Evolutionary conservation across 2,888 invertebrate genomes (phyloP).

Genomic region (Taenaris catops): DNA sequence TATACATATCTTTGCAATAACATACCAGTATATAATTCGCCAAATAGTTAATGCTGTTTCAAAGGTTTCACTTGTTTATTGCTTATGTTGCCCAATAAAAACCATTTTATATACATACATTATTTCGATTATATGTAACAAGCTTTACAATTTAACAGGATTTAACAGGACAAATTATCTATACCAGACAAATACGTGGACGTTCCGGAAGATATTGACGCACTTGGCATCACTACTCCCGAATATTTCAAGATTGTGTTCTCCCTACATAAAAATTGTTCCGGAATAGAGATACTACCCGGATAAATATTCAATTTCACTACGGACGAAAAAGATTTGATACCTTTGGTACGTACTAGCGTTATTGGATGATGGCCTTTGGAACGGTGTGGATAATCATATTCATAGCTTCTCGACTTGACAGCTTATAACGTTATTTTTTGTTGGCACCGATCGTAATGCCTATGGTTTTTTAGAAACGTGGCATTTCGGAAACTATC

Average conservation of each 20-base stretch:
- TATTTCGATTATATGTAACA: no score
- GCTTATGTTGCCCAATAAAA: no score
- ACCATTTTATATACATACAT: no score
- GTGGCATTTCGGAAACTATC: background rate
- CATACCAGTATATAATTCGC: no score
- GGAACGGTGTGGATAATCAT: slow-evolving; percentile 75
- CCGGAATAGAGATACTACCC: slow-evolving; percentile 78
- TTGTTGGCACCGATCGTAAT: slow-evolving; percentile 7
- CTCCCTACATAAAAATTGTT: slow-evolving; percentile 78
- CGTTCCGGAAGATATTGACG: background rate
- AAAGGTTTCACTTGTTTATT: no score
- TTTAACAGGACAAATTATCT: no score
- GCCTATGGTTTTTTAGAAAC: slow-evolving; percentile 11
- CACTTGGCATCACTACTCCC: slow-evolving; percentile 21
- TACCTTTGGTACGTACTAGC: slow-evolving; percentile 72
- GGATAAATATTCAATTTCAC: slow-evolving; percentile 80
- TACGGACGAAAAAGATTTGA: slow-evolving; percentile 79
- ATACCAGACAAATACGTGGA: background rate
- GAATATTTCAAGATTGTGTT: slow-evolving; percentile 77
- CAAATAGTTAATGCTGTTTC: no score
- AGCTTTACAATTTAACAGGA: no score
- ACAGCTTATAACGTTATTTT: slow-evolving; percentile 24
- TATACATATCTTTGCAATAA: no score
- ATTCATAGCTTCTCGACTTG: slow-evolving; percentile 69
- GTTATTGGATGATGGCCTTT: slow-evolving; percentile 77